Evolutionary conservation across 2,797 vertebrate species (phyloP).

Genomic region (Girardinus metallicus): DNA sequence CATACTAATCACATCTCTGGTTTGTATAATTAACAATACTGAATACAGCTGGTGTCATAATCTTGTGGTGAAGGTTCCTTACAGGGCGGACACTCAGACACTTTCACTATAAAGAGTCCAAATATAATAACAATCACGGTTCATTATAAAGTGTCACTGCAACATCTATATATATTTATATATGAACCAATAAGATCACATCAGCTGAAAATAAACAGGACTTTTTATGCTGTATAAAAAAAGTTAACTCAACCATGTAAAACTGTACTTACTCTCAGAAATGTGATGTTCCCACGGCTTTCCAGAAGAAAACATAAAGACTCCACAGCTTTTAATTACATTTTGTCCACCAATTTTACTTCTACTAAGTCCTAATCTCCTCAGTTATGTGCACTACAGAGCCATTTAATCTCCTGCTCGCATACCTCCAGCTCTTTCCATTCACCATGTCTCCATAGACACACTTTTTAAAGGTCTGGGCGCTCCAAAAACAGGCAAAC

Average conservation of each 20-base stretch:
- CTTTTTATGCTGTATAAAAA: neutral
- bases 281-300: conserved; percentile 39
- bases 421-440: conserved; percentile 75
- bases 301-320: conserved; percentile 42
- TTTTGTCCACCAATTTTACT: conserved; percentile 55
- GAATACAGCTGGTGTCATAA: neutral
- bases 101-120: neutral
- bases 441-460: conserved; percentile 59
- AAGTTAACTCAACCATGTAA: neutral
- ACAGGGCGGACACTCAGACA: neutral
- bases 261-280: conserved; percentile 60
- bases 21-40: neutral
- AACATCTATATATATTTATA: neutral
- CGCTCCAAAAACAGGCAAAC: conserved; percentile 28
- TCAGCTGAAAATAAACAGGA: neutral
- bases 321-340: conserved; percentile 32
- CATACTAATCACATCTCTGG: neutral
- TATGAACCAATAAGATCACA: neutral
- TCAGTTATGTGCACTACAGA: conserved; percentile 72
- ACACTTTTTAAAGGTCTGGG: conserved; percentile 49
- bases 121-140: neutral
- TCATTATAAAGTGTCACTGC: neutral
- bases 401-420: conserved; percentile 74
- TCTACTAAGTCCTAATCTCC: conserved; percentile 76
- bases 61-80: neutral